Conservation (phyloP, 2,888 invertebrate species). For the Agrochola lychnidis region DNA sequence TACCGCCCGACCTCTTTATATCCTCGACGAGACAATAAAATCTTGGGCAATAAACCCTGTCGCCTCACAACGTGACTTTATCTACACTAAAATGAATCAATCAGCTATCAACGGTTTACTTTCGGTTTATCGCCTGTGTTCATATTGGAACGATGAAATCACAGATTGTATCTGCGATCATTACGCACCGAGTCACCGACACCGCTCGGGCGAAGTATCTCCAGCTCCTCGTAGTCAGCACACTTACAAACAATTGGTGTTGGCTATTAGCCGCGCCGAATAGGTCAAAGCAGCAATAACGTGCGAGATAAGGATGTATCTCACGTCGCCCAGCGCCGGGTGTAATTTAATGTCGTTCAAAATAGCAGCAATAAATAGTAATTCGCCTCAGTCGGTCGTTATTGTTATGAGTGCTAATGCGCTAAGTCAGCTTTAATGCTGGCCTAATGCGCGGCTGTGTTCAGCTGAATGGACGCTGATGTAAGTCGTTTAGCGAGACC, state of each 20-base stretch:
- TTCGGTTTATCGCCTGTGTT: slow-evolving; percentile 74
- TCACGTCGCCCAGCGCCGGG: slow-evolving; percentile 64
- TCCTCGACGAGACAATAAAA: slow-evolving; percentile 81
- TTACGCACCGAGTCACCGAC: slow-evolving; percentile 54
- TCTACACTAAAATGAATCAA: slow-evolving; percentile 84
- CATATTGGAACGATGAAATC: slow-evolving; percentile 67
- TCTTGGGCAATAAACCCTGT: slow-evolving; percentile 76
- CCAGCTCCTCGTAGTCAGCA: slow-evolving; percentile 53
- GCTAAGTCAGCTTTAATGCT: slow-evolving; percentile 77
- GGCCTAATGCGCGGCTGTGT: slow-evolving; percentile 73
- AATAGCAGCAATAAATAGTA: slow-evolving; percentile 80
- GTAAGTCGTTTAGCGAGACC: slow-evolving; percentile 73
- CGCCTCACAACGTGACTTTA: slow-evolving; percentile 77
- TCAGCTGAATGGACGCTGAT: slow-evolving; percentile 72
- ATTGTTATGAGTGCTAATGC: slow-evolving; percentile 82
- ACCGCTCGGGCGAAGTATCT: slow-evolving; percentile 40
- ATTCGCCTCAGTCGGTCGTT: slow-evolving; percentile 76
- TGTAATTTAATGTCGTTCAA: slow-evolving; percentile 77
- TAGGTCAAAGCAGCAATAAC: slow-evolving; percentile 76
- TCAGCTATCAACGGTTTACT: slow-evolving; percentile 78
- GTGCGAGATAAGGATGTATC: slow-evolving; percentile 71
- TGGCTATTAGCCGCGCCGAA: slow-evolving; percentile 69
- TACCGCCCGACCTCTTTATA: slow-evolving; percentile 71
- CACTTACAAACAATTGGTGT: slow-evolving; percentile 70
- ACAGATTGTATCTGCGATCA: slow-evolving; percentile 65